A percentile compares a stretch with the other conserved stretches of the same genome.
Conservation (phyloP, 2,888 invertebrate species). For the Zonitis immaculata region DNA sequence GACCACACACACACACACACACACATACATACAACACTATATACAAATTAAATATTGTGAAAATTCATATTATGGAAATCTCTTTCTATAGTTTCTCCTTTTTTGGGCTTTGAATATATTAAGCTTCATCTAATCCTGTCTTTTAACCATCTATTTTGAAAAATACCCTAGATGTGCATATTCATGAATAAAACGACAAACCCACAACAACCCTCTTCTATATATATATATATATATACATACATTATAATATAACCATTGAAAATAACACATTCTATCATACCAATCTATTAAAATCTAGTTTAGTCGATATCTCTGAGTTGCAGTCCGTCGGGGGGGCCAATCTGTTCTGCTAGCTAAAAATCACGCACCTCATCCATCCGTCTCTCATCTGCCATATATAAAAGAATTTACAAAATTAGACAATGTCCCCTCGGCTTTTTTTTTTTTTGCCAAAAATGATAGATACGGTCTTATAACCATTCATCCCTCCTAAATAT, state of each 20-base stretch:
- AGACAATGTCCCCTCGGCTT: not conserved
- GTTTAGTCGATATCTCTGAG: slow-evolving; percentile 42
- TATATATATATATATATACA: too few relatives aligned
- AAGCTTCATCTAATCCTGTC: not conserved
- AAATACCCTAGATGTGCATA: not conserved
- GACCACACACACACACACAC: slow-evolving; percentile 31
- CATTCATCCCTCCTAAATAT: not conserved
- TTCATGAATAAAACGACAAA: not conserved
- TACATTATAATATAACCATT: too few relatives aligned
- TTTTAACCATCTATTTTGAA: not conserved
- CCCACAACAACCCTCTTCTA: too few relatives aligned
- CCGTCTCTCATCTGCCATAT: slow-evolving; percentile 1
- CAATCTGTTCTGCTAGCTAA: slow-evolving; percentile 43
- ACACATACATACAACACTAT: too few relatives aligned
- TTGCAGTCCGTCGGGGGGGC: slow-evolving; percentile 40
- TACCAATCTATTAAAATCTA: slow-evolving; percentile 41
- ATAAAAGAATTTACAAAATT: not conserved
- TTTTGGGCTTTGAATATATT: too few relatives aligned
- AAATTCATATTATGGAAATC: not conserved
- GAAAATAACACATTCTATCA: too few relatives aligned
- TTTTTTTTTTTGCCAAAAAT: not conserved
- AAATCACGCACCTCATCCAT: slow-evolving; percentile 42
- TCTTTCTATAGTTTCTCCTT: too few relatives aligned
- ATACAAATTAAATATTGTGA: not conserved
- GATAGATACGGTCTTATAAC: not conserved